Percentiles rank a stretch among this genome's conserved stretches.
Conservation (phyloP, 2,113 vertebrate species). For the Microcebus griseorufus region DNA sequence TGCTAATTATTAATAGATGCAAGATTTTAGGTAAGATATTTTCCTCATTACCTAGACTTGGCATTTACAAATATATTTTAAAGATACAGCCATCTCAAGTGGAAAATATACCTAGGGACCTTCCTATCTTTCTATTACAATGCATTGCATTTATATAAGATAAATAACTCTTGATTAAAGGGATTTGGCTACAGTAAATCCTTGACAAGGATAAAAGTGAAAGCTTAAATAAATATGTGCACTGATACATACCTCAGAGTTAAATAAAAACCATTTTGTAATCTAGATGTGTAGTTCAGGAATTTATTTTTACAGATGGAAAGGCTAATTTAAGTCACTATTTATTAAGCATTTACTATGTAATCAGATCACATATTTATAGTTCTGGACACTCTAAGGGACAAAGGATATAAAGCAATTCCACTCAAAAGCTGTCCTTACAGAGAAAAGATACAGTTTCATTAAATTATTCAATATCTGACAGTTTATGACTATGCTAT, state of each 20-base stretch:
- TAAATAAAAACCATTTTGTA: not conserved
- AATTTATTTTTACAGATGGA: not conserved
- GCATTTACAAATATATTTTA: slow-evolving; percentile 9
- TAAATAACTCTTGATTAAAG: not conserved
- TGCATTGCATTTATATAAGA: not conserved
- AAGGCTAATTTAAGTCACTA: not conserved
- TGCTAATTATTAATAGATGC: not conserved
- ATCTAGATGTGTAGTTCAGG: not conserved
- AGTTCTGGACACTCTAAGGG: not conserved
- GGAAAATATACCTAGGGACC: not conserved
- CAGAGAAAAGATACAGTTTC: not conserved
- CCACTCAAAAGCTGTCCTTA: not conserved
- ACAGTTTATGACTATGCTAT: not conserved
- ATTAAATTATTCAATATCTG: not conserved
- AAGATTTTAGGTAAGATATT: not conserved
- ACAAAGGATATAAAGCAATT: slow-evolving; percentile 1
- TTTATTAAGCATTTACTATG: not conserved
- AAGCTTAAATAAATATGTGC: not conserved
- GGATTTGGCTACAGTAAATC: not conserved
- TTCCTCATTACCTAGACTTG: not conserved
- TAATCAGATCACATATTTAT: not conserved
- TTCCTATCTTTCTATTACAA: not conserved
- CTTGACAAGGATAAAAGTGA: not conserved
- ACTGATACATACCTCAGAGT: not conserved
- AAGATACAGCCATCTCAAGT: not conserved